phyloP scores from a whole-genome alignment of 2,113 vertebrate genomes.

The Ctenodactylus gundi region DNA sequence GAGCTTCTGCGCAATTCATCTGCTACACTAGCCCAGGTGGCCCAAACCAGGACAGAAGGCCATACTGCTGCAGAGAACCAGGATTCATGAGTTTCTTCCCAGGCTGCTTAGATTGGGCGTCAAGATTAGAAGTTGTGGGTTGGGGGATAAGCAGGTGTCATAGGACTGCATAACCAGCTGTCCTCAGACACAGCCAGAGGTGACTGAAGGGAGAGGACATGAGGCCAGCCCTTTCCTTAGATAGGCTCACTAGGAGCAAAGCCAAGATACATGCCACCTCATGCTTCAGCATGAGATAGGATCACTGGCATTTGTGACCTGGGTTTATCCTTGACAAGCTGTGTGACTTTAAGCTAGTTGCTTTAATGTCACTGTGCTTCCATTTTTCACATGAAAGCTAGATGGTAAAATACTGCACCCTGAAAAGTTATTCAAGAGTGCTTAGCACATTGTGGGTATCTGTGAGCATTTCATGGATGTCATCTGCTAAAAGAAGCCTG shows the following conservation, averaged over 20 bases:
- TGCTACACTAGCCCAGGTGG: background rate
- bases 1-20: background rate
- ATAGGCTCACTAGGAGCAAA: background rate
- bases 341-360: background rate
- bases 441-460: accelerated
- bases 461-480: accelerated
- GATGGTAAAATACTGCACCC: background rate
- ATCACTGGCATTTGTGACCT: background rate
- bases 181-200: background rate
- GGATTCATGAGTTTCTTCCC: background rate
- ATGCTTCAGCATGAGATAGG: background rate
- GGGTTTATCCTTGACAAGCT: background rate
- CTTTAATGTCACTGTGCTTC: background rate
- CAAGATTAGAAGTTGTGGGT: background rate
- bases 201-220: background rate
- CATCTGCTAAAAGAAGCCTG: background rate
- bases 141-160: background rate
- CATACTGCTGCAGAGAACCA: background rate
- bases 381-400: background rate
- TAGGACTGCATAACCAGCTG: background rate
- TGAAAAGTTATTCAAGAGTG: background rate
- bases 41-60: background rate
- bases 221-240: background rate
- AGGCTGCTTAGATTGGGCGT: background rate
- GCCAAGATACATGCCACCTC: background rate